Evolutionary conservation across 2,888 invertebrate genomes (phyloP).

Genomic region (Drosophila macrospina): DNA sequence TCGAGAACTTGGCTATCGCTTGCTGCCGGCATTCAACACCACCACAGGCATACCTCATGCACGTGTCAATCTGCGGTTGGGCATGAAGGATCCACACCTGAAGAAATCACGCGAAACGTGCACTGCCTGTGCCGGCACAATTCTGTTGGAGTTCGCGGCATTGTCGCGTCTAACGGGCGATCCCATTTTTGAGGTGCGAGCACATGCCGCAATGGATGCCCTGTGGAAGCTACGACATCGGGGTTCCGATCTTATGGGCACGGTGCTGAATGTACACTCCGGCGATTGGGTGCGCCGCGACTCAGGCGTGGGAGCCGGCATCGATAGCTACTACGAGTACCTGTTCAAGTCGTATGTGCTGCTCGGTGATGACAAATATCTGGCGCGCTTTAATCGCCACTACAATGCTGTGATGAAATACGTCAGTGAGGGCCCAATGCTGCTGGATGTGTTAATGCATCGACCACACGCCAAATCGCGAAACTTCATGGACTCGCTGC

Average conservation of each 20-base stretch:
- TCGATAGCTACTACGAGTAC: conserved; percentile 99
- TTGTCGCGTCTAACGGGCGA: conserved; percentile 96
- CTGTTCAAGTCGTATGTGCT: conserved; percentile 98
- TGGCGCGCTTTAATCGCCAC: conserved; percentile 97
- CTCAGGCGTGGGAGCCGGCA: conserved; percentile 99
- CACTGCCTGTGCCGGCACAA: conserved; percentile 99
- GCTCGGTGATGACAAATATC: conserved; percentile 96
- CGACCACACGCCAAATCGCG: conserved; percentile 96
- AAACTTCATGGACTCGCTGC: conserved; percentile 98
- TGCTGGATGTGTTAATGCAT: conserved; percentile 98
- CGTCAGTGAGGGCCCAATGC: conserved; percentile 95
- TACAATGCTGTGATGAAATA: conserved; percentile 99
- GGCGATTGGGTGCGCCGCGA: conserved; percentile 99
- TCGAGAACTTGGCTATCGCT: conserved; percentile 94
- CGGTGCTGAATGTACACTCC: conserved; percentile 98
- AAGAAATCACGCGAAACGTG: conserved; percentile 95
- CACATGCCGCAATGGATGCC: conserved; percentile 97
- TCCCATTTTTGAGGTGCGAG: conserved; percentile 96
- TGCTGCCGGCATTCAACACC: conserved; percentile 99
- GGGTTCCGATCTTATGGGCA: conserved; percentile 96
- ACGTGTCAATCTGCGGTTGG: conserved; percentile 94
- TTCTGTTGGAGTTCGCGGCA: conserved; percentile 98
- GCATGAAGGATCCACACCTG: conserved; percentile 91
- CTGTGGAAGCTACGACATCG: conserved; percentile 97
- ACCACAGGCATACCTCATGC: conserved; percentile 98